Base-by-base conservation (phyloP, 2,888 invertebrate species). In the Macrophya alboannulata region DNA sequence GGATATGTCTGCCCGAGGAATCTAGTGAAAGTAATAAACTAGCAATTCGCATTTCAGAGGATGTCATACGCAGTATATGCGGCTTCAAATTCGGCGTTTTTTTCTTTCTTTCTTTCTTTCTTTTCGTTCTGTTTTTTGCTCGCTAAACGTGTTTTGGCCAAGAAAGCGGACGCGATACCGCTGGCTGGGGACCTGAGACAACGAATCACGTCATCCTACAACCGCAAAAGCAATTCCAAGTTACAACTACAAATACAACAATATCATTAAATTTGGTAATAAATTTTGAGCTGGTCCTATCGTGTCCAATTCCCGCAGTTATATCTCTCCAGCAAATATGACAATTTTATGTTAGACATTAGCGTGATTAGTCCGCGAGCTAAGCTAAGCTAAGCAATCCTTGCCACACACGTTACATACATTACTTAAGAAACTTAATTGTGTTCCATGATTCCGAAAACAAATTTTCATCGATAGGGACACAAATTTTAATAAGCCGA, bases 1-100 rank as follows among this genome's bases (percentile, higher is more conserved):
- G 21, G 21, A 45, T 8, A 48, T 79, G 31, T 40, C 31, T 15
- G 15, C n/a, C 45, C 17, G 48, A 72, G 76, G 74, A 48, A 82
- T 88, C 87, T 87, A 89, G 90, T 90, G 90, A 90, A 90, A 90
- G 90, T 89, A 88, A 89, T 88, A 84, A 88, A 59, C 59, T 37
- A 62, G 74, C 81, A n/a, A 40, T 62, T n/a, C 81, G 21, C 40
- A 21, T 62, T 59, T 21, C 48, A 40, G 81, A 59, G 59, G 43
- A 81, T 59, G 59, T 21, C 62, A 59, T 40, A 17, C 4, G 62
- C n/a, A n/a, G n/a, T n/a, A n/a, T n/a, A 43, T 37, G 17, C 12
- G 79, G 40, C 62, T 77, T 31, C 17, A 21, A 77, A 55, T 77
- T 77, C 2, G 12, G n/a, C n/a, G n/a, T n/a, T n/a, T n/a, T 17